Percentiles rank a stretch among this genome's conserved stretches.
Conservation (phyloP, 2,113 vertebrate genomes). For the Calyptommatus sinebrachiatus region DNA sequence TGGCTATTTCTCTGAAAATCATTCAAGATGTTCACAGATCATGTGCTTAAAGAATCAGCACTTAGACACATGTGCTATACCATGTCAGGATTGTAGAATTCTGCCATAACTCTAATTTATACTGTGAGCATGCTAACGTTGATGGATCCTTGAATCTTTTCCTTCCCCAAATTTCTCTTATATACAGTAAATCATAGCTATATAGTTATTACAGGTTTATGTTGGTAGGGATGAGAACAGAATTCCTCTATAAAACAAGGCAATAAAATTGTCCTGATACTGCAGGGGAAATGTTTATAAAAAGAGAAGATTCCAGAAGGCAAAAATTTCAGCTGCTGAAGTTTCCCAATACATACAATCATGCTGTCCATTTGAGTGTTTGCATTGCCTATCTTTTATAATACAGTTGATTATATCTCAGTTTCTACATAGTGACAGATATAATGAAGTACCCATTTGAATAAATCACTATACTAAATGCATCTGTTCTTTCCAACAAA, state of each 20-base stretch:
- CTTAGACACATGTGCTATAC: background rate
- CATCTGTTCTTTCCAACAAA: background rate
- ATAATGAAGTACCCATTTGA: background rate
- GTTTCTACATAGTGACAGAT: background rate
- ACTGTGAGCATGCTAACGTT: background rate
- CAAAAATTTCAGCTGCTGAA: background rate
- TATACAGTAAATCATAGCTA: background rate
- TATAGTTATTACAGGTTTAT: slow-evolving; percentile 18
- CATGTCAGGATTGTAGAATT: background rate
- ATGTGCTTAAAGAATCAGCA: background rate
- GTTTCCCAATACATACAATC: background rate
- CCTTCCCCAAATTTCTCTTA: background rate
- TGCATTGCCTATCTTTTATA: background rate
- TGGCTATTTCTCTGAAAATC: too few relatives aligned
- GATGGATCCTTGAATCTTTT: background rate
- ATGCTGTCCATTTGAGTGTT: background rate
- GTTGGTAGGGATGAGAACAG: background rate
- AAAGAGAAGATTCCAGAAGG: background rate
- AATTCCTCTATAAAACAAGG: slow-evolving; percentile 11
- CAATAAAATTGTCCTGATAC: background rate
- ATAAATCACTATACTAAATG: background rate
- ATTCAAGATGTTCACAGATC: too few relatives aligned
- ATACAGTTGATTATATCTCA: background rate
- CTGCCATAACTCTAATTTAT: background rate
- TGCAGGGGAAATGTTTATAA: background rate